Evolutionary conservation across 2,888 invertebrate genomes (phyloP).

Genomic region (Oxycera nigricornis): DNA sequence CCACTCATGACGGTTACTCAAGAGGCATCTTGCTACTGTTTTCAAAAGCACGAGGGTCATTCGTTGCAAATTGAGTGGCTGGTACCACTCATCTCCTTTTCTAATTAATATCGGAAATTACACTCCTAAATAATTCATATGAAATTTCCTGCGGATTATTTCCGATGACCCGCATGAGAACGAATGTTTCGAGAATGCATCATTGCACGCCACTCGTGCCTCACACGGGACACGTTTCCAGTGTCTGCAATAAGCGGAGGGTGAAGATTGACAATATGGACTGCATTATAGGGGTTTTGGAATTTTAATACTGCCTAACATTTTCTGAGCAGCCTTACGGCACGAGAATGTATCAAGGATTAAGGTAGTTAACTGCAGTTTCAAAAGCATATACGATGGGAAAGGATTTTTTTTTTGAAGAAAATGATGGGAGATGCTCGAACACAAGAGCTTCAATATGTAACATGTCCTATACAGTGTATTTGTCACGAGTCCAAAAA

Average conservation of each 20-base stretch:
- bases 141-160: slow-evolving; percentile 10
- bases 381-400: no score
- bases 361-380: no score
- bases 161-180: neutral
- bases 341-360: no score
- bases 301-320: neutral
- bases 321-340: no score
- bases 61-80: neutral
- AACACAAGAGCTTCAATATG: no score
- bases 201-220: slow-evolving; percentile 30
- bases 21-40: slow-evolving; percentile 24
- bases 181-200: slow-evolving; percentile 1
- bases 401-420: no score
- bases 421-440: no score
- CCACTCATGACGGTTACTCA: slow-evolving; percentile 17
- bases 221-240: slow-evolving; percentile 26
- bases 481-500: no score
- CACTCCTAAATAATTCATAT: slow-evolving; percentile 22
- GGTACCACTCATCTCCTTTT: slow-evolving; percentile 4
- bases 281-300: neutral
- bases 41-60: neutral
- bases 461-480: no score
- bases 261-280: neutral
- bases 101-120: slow-evolving; percentile 29
- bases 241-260: neutral